Evolutionary conservation across 2,113 vertebrate genomes (phyloP).

Genomic region (Tor tambroides): DNA sequence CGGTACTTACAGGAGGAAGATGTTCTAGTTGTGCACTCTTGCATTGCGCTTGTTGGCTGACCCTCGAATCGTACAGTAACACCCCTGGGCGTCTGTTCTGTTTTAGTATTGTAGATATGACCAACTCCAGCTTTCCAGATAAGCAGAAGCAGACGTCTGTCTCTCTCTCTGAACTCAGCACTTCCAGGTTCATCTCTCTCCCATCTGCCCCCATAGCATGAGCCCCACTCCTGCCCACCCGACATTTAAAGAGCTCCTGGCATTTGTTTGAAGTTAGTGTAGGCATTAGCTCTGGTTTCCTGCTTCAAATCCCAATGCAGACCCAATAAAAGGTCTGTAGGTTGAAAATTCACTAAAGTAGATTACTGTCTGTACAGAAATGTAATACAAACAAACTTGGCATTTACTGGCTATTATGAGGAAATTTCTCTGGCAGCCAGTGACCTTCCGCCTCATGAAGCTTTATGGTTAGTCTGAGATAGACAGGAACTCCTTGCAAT

Average conservation of each 20-base stretch:
- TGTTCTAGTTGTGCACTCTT: not conserved
- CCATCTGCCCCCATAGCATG: conserved; percentile 63
- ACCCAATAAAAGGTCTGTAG: conserved; percentile 73
- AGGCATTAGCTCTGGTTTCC: conserved; percentile 79
- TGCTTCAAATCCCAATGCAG: conserved; percentile 76
- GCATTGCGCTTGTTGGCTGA: conserved; percentile 30
- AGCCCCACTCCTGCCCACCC: conserved; percentile 40
- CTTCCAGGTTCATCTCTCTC: conserved; percentile 64
- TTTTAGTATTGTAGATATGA: conserved; percentile 45
- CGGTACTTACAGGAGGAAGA: conserved; percentile 3
- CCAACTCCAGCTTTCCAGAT: conserved; percentile 34
- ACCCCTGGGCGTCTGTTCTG: conserved; percentile 48
- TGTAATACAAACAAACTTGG: conserved; percentile 68
- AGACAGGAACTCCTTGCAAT: not conserved
- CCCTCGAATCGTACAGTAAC: conserved; percentile 24
- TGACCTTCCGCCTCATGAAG: not conserved
- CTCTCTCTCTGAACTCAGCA: conserved; percentile 51
- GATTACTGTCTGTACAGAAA: conserved; percentile 67
- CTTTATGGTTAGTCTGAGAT: not conserved
- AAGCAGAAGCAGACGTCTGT: conserved; percentile 45
- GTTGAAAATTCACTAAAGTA: conserved; percentile 68
- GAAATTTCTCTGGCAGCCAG: conserved; percentile 21
- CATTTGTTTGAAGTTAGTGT: conserved; percentile 78
- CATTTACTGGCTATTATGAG: conserved; percentile 56
- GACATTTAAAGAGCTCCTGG: conserved; percentile 77